Conservation (phyloP, 2,797 vertebrate species). For the Notolepis coatsorum region DNA sequence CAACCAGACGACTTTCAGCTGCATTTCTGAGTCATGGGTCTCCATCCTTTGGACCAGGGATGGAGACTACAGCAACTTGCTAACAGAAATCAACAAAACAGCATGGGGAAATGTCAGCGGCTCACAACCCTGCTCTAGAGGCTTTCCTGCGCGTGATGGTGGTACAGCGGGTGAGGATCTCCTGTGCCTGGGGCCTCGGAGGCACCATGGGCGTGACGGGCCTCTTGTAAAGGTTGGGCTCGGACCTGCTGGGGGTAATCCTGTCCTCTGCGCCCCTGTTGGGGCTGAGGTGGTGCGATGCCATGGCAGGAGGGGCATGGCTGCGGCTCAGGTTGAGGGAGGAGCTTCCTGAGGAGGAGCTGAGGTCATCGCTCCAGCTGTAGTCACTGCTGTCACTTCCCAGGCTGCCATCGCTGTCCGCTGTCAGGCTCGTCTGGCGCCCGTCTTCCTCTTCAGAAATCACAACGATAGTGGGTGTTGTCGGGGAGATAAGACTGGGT, state of each 20-base stretch:
- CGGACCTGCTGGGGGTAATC: constrained; percentile 59
- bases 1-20: not conserved
- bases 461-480: constrained; percentile 59
- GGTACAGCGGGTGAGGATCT: constrained; percentile 86
- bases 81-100: not conserved
- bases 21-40: too few species aligned
- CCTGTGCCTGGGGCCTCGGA: constrained; percentile 67
- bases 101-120: constrained; percentile 15
- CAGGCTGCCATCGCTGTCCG: constrained; percentile 21
- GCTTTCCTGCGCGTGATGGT: constrained; percentile 81
- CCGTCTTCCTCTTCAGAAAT: not conserved
- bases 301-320: constrained; percentile 32
- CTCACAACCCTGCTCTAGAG: not conserved
- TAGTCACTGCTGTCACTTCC: constrained; percentile 38
- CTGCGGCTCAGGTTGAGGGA: constrained; percentile 37
- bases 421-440: not conserved
- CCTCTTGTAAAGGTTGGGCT: constrained; percentile 64
- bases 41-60: not conserved
- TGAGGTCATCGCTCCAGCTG: constrained; percentile 54
- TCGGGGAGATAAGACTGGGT: accelerated
- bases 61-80: not conserved
- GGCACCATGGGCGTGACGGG: constrained; percentile 80
- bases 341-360: not conserved
- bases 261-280: accelerated
- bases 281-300: constrained; percentile 37